Base-by-base conservation (phyloP, 2,888 invertebrate genomes). In the Timema cristinae region DNA sequence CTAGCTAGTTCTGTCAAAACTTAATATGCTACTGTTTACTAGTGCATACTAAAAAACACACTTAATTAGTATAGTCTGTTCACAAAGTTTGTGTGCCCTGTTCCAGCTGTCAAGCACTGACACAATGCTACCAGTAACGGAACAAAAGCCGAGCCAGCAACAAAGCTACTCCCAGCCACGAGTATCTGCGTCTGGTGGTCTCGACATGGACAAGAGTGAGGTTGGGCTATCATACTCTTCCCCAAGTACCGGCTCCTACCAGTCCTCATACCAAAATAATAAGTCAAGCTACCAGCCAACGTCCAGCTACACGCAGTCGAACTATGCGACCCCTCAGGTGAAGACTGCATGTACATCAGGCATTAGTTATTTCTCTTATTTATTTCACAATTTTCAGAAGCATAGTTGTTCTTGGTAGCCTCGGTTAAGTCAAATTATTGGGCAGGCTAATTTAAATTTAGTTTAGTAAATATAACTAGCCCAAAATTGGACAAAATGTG, bases 221-320 rank as follows among this genome's bases (percentile, higher is more conserved):
- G 75, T 75, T 16, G 74, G 74, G 52, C 73, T 76, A 8, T 73
- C 75, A 13, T 76, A 75, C 69, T 74, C 75, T 52, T 66, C 75
- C 15, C 68, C 75, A 13, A 75, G 71, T 76, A 54, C 73, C 50
- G 73, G 70, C 11, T 71, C 73, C n/a, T 75, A 75, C 67, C 75
- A 73, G 71, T 72, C 75, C 66, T 73, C 75, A 70, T 82, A 82
- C 69, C 81, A 81, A 70, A 79, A 80, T 66, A 82, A 78, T 79
- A 85, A 79, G 76, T 70, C 75, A 13, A 73, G 75, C 52, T 74
- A 72, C 67, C 77, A 73, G 61, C 72, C 75, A 32, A 71, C 76
- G 50, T 75, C 77, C 51, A 76, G 76, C 47, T 77, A 77, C 69
- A 75, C 76, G 56, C 71, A 76, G 48, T 75, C 77, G 59, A 77